Base-by-base conservation (phyloP, 2,888 invertebrate species). In the Pegoplata infirma region DNA sequence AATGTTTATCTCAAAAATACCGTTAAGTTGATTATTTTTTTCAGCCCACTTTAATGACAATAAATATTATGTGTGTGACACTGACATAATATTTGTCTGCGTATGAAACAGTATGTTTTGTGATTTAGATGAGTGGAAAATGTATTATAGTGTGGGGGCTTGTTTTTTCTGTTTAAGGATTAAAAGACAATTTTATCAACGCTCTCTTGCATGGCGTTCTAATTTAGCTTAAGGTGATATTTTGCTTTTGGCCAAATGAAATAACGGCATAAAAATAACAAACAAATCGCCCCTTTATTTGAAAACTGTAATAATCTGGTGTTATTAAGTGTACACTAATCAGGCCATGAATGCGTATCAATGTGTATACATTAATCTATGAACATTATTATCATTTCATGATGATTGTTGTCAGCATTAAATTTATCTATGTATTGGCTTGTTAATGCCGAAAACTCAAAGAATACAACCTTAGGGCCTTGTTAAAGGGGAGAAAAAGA, bases 311-410 rank as follows among this genome's bases (percentile, higher is more conserved):
- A 32, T 51, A 51, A 63, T 63, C 63, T 51, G 32, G 2, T 32
- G 21, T 49, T 49, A 63, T 63, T 49, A n/a, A 51, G 63, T n/a
- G n/a, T n/a, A n/a, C n/a, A n/a, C n/a, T n/a, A n/a, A n/a, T n/a
- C n/a, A n/a, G n/a, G n/a, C n/a, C n/a, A n/a, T n/a, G n/a, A n/a
- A n/a, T n/a, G n/a, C n/a, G n/a, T n/a, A n/a, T 51, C 12, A 40
- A 1, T n/a, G 36, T 10, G 2, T 49, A 49, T 23, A n/a, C 32
- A 72, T 56, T 72, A 72, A 72, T 64, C 56, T 49, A 21, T 19
- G 32, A 16, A 55, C 55, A 64, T 72, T 72, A 64, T 72, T 72
- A 72, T 56, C 32, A 36, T 56, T 64, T 63, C 47, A 63, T 56
- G 46, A 63, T 56, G 46, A 47, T 21, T 64, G 25, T 56, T 56